Evolutionary conservation across 2,797 vertebrate genomes (phyloP).

Genomic region (Siniperca scherzeri): DNA sequence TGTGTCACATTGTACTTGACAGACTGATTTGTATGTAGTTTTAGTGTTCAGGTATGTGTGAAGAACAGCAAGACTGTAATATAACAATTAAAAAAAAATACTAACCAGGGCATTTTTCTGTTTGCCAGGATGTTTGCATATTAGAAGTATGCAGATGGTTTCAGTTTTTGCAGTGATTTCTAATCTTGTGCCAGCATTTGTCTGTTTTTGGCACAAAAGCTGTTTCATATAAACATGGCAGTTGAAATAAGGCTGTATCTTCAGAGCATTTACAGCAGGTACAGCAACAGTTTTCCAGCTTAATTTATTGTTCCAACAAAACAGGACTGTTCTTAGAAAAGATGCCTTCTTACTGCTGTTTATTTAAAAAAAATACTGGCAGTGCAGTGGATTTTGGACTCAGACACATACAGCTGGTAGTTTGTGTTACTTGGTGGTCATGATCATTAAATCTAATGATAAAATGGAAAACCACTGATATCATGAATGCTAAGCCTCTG

Average conservation of each 20-base stretch:
- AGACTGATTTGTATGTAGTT: not conserved
- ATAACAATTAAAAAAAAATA: not conserved
- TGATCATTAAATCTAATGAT: no score
- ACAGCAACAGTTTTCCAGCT: not conserved
- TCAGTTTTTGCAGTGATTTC: not conserved
- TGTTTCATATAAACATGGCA: not conserved
- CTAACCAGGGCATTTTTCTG: not conserved
- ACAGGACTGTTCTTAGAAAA: not conserved
- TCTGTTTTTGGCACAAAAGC: not conserved
- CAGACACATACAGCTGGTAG: no score
- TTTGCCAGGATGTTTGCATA: slow-evolving; percentile 10
- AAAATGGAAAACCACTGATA: no score
- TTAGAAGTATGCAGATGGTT: slow-evolving; percentile 13
- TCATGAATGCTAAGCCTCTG: no score
- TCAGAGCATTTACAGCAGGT: not conserved
- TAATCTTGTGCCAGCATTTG: not conserved
- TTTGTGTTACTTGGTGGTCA: no score
- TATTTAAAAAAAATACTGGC: no score
- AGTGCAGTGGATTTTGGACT: no score
- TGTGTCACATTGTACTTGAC: not conserved
- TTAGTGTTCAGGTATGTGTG: not conserved
- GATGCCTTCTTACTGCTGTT: no score
- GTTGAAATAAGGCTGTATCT: not conserved
- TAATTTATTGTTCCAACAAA: not conserved
- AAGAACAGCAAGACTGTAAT: not conserved